Evolutionary conservation across 2,888 invertebrate species (phyloP), one percentile per base, ranked within the genome.

Genomic region (Drosophila histrio): DNA sequence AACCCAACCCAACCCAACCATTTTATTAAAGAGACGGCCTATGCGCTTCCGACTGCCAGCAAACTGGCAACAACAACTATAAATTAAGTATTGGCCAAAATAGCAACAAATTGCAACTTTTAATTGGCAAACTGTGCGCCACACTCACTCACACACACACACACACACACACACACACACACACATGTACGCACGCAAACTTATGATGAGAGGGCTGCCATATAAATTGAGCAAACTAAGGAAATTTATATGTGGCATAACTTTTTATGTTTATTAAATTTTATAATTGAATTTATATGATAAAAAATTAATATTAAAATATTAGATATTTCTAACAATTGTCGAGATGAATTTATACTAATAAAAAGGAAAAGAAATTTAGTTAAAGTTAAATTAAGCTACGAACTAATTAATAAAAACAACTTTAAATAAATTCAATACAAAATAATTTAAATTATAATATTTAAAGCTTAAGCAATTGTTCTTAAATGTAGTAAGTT

Each of bases 61-160:
- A 15, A 57, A 53, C 53, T 74, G 56, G 49, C 54, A 15, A 46
- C 57, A 49, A 22, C 52, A 59, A 58, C 66, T 64, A 46, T 56
- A 50, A 49, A 77, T 75, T 50, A 52, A 66, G 50, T 69, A 86
- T 72, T 61, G 54, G 39, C 78, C 49, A 47, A 82, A 82, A 79
- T 66, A 65, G 69, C 80, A 82, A 81, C 80, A 84, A 77, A 86
- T 56, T 80, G 56, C 66, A 44, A 64, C 64, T 77, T 87, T 81
- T 80, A 83, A 87, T 83, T 83, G 82, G 77, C 83, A 83, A 82
- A 81, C 72, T 47, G 56, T 52, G 32, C 44, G 39, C 54, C 19
- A 41, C 32, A 52, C 39, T 34, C 32, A 13, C 13, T 39, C 6
- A 49, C 19, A 32, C 21, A 52, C 43, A 56, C 19, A 30, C 3